These are phyloP conservation scores for Tachyglossus aculeatus DNA, from an alignment of 2,797 vertebrate species.

Conservation along the genomic window DNA sequence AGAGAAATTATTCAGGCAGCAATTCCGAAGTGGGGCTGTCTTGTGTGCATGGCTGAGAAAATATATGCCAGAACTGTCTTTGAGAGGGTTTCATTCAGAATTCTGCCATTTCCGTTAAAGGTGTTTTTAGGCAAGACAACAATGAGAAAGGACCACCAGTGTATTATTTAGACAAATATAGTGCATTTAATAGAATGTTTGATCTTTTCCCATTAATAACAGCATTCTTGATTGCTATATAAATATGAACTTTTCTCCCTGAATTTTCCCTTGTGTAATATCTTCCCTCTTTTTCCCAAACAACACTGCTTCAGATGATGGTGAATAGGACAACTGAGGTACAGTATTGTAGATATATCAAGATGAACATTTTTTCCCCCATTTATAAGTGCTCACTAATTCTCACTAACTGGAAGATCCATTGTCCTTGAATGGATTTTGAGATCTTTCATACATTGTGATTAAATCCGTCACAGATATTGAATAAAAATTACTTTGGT, in stretches of 20 bases:
- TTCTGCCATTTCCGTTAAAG: background rate
- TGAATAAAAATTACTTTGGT: background rate
- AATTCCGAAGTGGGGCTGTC: background rate
- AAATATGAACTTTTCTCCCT: slow-evolving; percentile 32
- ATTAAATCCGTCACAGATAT: background rate
- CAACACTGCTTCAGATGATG: slow-evolving; percentile 97
- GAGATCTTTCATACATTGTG: background rate
- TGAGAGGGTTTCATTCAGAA: too few relatives aligned
- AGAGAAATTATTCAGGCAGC: background rate
- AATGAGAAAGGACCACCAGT: too few relatives aligned
- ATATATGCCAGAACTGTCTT: background rate
- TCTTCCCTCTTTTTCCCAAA: slow-evolving; percentile 83
- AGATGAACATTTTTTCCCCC: background rate
- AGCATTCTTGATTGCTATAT: slow-evolving; percentile 38
- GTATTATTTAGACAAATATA: background rate
- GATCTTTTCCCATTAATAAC: slow-evolving; percentile 42
- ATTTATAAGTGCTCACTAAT: slow-evolving; percentile 45
- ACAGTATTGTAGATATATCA: slow-evolving; percentile 68
- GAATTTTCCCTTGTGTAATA: slow-evolving; percentile 67
- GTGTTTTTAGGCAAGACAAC: too few relatives aligned
- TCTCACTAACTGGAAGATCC: slow-evolving; percentile 32
- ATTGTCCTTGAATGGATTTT: background rate
- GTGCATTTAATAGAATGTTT: slow-evolving; percentile 46
- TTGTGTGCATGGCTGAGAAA: background rate
- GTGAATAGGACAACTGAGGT: slow-evolving; percentile 99